Base-by-base conservation (phyloP, 2,797 vertebrate species). In the Arremon brunneinucha region DNA sequence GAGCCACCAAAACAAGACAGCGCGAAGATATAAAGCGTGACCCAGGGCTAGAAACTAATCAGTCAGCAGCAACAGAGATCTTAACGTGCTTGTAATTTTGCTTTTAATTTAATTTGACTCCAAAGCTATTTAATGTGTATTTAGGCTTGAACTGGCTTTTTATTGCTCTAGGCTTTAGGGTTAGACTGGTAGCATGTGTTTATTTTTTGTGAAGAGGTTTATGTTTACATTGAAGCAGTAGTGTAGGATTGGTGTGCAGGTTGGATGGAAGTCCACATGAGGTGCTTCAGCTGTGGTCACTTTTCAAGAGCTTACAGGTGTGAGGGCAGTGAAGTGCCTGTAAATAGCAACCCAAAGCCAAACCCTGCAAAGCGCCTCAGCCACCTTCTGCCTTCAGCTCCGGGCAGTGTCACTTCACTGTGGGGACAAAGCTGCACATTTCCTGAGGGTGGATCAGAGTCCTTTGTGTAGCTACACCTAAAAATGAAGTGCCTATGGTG, bases 1-100 rank as follows among this genome's bases (percentile, higher is more conserved):
- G 98, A 98, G 92, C 98, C 98, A 1, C 98, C 97, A 3, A 83
- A 97, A 23, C 96, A 94, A 95, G 83, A 97, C 52, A 19, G 82
- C 32, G 91, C 27, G 17, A 96, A 97, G 90, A 92, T 98, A 82
- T 98, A 93, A 98, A 91, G 53, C 2, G 2, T 26, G 34, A 85
- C 79, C 68, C 15, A 32, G 79, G 69, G 83, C 83, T 92, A 59
- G 70, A 85, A 86, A 53, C 78, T 56, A 78, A 87, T 53, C 83
- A 39, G 80, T 84, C 68, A 11, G 88, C 83, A 67, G 72, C 91
- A 71, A 67, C 1, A 5, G 53, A 89, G 92, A 93, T 88, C 83
- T 92, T 87, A 91, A 93, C 28, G 10, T 26, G 81, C 95, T 95
- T 93, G 94, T 94, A 93, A 97, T 95, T 96, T 85, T 63, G 93